Conservation (phyloP, 2,113 vertebrate genomes). For the Numenius arquata region DNA sequence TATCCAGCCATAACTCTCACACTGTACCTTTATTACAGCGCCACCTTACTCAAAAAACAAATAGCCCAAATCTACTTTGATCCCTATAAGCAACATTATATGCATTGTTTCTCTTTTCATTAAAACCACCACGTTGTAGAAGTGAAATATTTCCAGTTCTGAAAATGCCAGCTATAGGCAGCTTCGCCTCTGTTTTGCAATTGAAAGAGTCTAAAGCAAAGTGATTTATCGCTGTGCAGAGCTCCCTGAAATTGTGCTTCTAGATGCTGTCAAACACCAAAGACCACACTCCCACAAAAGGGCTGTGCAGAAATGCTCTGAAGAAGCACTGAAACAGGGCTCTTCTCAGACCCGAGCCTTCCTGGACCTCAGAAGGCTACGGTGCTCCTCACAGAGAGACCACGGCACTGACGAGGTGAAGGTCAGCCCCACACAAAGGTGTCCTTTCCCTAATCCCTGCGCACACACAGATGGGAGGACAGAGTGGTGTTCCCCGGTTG, state of each 20-base stretch:
- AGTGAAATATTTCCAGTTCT: background rate
- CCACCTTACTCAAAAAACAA: background rate
- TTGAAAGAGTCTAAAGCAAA: fast-evolving
- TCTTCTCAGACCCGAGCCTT: background rate
- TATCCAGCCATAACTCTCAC: background rate
- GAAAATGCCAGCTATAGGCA: background rate
- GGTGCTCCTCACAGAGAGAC: background rate
- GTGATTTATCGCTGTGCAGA: background rate
- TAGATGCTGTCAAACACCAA: background rate
- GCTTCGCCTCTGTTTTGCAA: background rate
- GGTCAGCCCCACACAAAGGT: background rate
- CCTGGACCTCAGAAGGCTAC: background rate
- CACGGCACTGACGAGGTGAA: fast-evolving
- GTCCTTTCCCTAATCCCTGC: background rate
- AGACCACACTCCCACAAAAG: background rate
- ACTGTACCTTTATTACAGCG: background rate
- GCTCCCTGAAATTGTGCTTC: background rate
- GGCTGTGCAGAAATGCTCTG: background rate
- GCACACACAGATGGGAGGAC: background rate
- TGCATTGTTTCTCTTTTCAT: background rate
- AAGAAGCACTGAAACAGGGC: background rate
- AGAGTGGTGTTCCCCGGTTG: background rate
- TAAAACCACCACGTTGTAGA: background rate
- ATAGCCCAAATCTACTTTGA: background rate
- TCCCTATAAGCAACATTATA: background rate